Percentiles rank a stretch among this genome's conserved stretches.
These are phyloP conservation scores for Morpho deidamia DNA, from an alignment of 2,888 invertebrate genomes.

Conservation along the genomic window DNA sequence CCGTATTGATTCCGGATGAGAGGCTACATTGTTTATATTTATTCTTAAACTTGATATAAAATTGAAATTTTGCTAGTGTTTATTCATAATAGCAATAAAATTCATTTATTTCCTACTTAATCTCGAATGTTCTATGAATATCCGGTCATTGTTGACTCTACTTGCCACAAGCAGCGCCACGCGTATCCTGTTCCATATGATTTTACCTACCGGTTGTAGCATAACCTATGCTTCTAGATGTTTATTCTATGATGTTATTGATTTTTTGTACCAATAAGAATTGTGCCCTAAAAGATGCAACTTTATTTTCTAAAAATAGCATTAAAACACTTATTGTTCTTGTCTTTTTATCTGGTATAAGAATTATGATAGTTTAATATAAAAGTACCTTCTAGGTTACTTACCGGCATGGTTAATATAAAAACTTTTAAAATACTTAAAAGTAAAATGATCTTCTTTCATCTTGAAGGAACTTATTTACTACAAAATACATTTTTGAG, in stretches of 20 bases:
- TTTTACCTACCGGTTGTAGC: constrained; percentile 19
- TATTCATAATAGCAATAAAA: constrained; percentile 25
- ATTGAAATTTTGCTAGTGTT: constrained; percentile 4
- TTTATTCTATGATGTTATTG: constrained; percentile 25
- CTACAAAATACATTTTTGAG: too few species aligned
- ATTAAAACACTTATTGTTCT: neutral
- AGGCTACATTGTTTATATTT: too few species aligned
- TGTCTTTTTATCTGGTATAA: too few species aligned
- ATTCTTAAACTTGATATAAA: neutral
- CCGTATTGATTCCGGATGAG: constrained; percentile 2
- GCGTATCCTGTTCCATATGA: constrained; percentile 36
- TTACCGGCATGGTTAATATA: too few species aligned
- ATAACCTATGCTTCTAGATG: constrained; percentile 29
- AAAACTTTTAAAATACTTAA: too few species aligned
- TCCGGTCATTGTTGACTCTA: constrained; percentile 46
- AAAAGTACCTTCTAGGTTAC: too few species aligned
- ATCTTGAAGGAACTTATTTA: too few species aligned
- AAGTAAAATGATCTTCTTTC: too few species aligned
- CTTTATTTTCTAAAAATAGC: neutral
- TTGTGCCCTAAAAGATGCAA: neutral
- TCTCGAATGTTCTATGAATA: constrained; percentile 55
- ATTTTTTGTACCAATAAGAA: constrained; percentile 17
- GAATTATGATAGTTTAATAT: too few species aligned
- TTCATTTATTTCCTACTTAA: constrained; percentile 11
- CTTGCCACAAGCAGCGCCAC: constrained; percentile 41